These are phyloP conservation scores for Penaeus vannamei DNA, from an alignment of 1,140 invertebrate genomes.

Conservation along the genomic window DNA sequence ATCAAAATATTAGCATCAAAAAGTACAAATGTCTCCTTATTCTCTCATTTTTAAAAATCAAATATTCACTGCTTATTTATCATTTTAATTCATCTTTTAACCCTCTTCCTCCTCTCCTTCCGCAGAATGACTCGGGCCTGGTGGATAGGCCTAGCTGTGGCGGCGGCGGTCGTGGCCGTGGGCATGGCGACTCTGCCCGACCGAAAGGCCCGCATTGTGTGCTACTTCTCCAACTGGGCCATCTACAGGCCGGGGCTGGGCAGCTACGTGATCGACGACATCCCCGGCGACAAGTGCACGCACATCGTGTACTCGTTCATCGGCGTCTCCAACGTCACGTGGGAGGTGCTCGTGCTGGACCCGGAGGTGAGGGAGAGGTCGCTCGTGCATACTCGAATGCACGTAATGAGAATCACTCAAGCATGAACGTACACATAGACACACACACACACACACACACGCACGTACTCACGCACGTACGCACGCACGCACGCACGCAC, in stretches of 20 bases:
- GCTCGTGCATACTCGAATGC: neutral
- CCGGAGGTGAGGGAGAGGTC: conserved; percentile 76
- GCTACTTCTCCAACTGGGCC: conserved; percentile 94
- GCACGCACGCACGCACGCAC: too few relatives aligned
- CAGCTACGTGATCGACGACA: conserved; percentile 85
- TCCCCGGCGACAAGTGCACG: conserved; percentile 86
- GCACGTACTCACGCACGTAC: too few relatives aligned
- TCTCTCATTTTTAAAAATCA: too few relatives aligned
- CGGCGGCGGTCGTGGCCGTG: neutral
- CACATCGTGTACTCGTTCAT: conserved; percentile 93
- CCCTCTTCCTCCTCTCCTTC: neutral
- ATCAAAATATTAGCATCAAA: too few relatives aligned
- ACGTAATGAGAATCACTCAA: neutral
- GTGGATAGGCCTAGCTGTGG: conserved; percentile 24
- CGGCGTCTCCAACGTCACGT: conserved; percentile 84
- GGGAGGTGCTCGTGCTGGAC: conserved; percentile 85
- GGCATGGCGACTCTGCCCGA: neutral
- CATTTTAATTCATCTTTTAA: too few relatives aligned
- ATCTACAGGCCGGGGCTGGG: conserved; percentile 87
- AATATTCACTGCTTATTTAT: too few relatives aligned
- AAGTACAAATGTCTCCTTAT: too few relatives aligned
- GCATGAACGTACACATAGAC: neutral
- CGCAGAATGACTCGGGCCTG: conserved; percentile 38
- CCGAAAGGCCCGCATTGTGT: conserved; percentile 79
- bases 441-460: neutral